These are phyloP conservation scores for Malthinus flaveolus DNA, from an alignment of 2,888 invertebrate species.

Conservation along the genomic window DNA sequence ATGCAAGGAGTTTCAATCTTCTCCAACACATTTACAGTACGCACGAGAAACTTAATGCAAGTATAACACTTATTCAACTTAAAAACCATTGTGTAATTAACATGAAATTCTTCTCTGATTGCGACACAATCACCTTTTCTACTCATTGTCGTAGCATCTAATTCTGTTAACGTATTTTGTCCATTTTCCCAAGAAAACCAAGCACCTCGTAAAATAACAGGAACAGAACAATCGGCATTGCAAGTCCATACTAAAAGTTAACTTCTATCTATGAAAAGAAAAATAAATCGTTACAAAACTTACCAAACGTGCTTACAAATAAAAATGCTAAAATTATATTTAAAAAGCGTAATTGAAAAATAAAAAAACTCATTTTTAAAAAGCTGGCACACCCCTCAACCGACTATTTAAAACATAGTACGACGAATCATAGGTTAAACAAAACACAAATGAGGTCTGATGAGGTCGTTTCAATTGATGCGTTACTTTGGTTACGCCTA, in stretches of 20 bases:
- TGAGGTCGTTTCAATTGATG: too few species aligned
- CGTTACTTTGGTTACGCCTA: too few species aligned
- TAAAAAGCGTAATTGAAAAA: too few species aligned
- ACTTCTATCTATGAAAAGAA: too few species aligned
- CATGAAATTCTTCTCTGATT: slow-evolving; percentile 72
- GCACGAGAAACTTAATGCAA: slow-evolving; percentile 81
- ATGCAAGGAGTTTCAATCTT: slow-evolving; percentile 85
- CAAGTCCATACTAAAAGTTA: not conserved
- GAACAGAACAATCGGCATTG: slow-evolving; percentile 68
- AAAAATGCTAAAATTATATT: too few species aligned
- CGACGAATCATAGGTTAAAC: too few species aligned
- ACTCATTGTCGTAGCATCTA: slow-evolving; percentile 80
- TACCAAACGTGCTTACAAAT: too few species aligned
- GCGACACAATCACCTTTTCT: slow-evolving; percentile 73
- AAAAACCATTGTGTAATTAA: slow-evolving; percentile 86
- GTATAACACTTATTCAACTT: slow-evolving; percentile 73
- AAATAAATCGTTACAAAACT: too few species aligned
- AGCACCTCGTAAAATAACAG: slow-evolving; percentile 76
- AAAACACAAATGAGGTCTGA: too few species aligned
- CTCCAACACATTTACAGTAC: slow-evolving; percentile 87
- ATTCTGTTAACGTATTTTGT: slow-evolving; percentile 77
- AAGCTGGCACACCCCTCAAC: too few species aligned
- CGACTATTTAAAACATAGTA: too few species aligned
- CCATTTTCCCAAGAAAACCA: slow-evolving; percentile 94
- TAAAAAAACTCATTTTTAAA: too few species aligned